A percentile compares a stretch with the other conserved stretches of the same genome.
Conservation (phyloP, 2,797 vertebrate genomes). For the Pampus argenteus region DNA sequence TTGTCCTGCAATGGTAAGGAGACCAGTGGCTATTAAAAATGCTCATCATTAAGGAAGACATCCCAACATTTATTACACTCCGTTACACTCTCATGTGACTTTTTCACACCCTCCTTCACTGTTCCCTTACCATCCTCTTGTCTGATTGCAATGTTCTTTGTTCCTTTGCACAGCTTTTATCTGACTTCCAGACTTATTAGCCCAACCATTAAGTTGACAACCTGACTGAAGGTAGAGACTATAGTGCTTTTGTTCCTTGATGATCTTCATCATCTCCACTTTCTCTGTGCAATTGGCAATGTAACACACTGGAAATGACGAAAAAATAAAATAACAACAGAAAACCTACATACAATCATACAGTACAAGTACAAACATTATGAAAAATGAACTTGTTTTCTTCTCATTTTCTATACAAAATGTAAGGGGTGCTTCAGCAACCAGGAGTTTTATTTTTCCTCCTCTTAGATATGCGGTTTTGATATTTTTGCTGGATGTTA, state of each 20-base stretch:
- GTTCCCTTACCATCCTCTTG: slow-evolving; percentile 17
- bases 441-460: slow-evolving; percentile 46
- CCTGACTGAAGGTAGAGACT: slow-evolving; percentile 31
- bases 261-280: slow-evolving; percentile 55
- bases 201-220: slow-evolving; percentile 14
- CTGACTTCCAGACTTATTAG: slow-evolving; percentile 28
- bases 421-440: slow-evolving; percentile 64
- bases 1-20: slow-evolving; percentile 57
- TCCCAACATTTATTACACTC: slow-evolving; percentile 53
- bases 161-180: slow-evolving; percentile 24
- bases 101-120: slow-evolving; percentile 4
- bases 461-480: slow-evolving; percentile 61
- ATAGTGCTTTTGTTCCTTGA: slow-evolving; percentile 36
- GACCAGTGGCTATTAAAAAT: slow-evolving; percentile 61
- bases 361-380: slow-evolving; percentile 80
- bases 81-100: slow-evolving; percentile 14
- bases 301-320: slow-evolving; percentile 69
- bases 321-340: slow-evolving; percentile 70
- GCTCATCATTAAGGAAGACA: slow-evolving; percentile 70
- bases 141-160: slow-evolving; percentile 31
- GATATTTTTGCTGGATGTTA: slow-evolving; percentile 61
- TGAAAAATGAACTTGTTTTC: slow-evolving; percentile 74
- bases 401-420: slow-evolving; percentile 78
- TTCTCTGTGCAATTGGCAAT: slow-evolving; percentile 65
- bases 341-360: slow-evolving; percentile 74